Percentiles rank a stretch among this genome's conserved stretches.
Conservation (phyloP, 2,113 vertebrate genomes). For the Crotalus horridus region DNA sequence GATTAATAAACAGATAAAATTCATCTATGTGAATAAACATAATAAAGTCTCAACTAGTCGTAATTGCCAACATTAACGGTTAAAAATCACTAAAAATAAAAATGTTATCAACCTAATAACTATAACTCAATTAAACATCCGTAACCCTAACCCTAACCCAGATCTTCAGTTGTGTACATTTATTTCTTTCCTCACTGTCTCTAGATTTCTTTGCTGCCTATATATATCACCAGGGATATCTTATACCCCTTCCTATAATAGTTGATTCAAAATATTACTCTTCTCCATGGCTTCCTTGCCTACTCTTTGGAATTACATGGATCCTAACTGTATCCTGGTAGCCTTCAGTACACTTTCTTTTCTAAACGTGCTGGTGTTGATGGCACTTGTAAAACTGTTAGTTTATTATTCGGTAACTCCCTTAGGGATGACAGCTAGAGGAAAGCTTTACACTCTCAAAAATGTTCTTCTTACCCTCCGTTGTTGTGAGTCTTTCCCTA, state of each 20-base stretch:
- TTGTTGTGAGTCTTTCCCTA: background rate
- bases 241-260: constrained; percentile 28
- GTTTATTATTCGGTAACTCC: constrained; percentile 9
- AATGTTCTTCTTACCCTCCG: background rate
- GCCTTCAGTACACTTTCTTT: constrained; percentile 12
- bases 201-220: constrained; percentile 59
- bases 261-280: constrained; percentile 45
- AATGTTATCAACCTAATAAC: no score
- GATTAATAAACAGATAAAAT: no score
- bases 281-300: constrained; percentile 24
- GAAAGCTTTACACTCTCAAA: background rate
- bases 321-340: background rate
- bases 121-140: no score
- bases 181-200: constrained; percentile 30
- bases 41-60: no score
- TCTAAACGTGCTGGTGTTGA: constrained; percentile 4
- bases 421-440: background rate
- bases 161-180: constrained; percentile 59
- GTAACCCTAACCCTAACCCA: background rate
- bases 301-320: constrained; percentile 1
- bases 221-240: constrained; percentile 52
- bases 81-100: no score
- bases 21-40: no score
- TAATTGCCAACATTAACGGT: no score
- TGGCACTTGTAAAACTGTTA: constrained; percentile 16